Percentiles rank a stretch among this genome's conserved stretches.
These are phyloP conservation scores for Carollia perspicillata DNA, from an alignment of 2,113 vertebrate genomes.

Conservation along the genomic window DNA sequence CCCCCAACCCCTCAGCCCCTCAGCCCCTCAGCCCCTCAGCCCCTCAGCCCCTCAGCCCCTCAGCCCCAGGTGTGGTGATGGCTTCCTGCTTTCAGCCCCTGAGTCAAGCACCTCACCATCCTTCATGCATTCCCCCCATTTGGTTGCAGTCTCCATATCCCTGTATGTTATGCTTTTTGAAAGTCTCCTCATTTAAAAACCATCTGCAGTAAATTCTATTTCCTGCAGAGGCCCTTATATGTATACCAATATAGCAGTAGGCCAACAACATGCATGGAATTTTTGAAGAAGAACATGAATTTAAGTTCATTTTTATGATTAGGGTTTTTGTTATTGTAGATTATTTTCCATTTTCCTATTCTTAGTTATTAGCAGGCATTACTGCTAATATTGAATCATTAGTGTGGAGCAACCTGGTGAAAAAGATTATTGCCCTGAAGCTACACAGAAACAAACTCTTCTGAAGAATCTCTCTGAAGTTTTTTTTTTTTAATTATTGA, in stretches of 20 bases:
- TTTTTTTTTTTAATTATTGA: conserved; percentile 18
- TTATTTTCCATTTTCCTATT: conserved; percentile 24
- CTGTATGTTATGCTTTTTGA: neutral
- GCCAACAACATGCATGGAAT: neutral
- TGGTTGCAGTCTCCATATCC: neutral
- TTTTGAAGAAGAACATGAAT: conserved; percentile 31
- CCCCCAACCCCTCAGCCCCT: no score
- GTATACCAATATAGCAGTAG: neutral
- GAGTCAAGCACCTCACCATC: neutral
- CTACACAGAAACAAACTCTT: conserved; percentile 54
- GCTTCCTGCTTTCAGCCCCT: neutral
- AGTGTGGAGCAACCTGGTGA: conserved; percentile 14
- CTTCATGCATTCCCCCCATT: neutral
- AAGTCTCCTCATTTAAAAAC: conserved; percentile 23
- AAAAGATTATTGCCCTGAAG: conserved; percentile 52
- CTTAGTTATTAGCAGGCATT: conserved; percentile 43
- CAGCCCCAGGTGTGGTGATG: neutral
- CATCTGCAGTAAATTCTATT: neutral
- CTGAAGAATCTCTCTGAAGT: conserved; percentile 44
- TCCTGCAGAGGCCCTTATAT: neutral
- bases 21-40: no score
- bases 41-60: neutral
- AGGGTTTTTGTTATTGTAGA: neutral
- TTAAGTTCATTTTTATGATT: conserved; percentile 34
- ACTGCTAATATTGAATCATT: conserved; percentile 47